Evolutionary conservation across 2,797 vertebrate genomes (phyloP).

Genomic region (Scyliorhinus canicula): DNA sequence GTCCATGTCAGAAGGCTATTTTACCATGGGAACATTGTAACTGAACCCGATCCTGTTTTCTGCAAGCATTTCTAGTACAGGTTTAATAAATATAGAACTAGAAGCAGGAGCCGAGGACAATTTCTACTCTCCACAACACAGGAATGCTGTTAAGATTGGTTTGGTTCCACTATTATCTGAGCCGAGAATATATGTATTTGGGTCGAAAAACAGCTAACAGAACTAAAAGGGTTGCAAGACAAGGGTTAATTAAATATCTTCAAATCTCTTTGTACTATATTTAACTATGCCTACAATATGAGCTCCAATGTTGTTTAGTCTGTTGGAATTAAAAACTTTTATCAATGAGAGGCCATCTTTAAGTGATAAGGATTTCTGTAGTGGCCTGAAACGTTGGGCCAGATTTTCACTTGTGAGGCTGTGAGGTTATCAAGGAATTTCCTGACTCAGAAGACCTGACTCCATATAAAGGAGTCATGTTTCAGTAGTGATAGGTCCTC

Average conservation of each 20-base stretch:
- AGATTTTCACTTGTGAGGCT: neutral
- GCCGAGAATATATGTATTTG: neutral
- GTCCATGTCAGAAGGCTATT: neutral
- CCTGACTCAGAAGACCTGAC: too few relatives aligned
- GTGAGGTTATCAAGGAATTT: neutral
- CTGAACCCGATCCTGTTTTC: neutral
- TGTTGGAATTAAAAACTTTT: neutral
- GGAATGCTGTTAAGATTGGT: neutral
- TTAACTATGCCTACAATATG: neutral
- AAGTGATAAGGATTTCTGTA: neutral
- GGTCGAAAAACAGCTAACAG: neutral
- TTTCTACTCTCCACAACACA: neutral
- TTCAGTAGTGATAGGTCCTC: too few relatives aligned
- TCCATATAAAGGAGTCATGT: too few relatives aligned
- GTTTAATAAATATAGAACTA: neutral
- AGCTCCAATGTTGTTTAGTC: neutral
- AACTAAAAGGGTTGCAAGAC: neutral
- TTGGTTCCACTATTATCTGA: neutral
- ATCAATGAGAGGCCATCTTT: neutral
- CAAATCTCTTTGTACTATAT: neutral
- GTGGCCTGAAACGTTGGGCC: neutral
- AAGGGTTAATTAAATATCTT: neutral
- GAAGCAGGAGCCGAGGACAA: neutral
- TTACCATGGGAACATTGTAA: neutral
- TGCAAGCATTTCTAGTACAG: neutral